Evolutionary conservation across 2,113 vertebrate species (phyloP), one percentile per base, ranked within the genome.

Genomic region (Silurus meridionalis): DNA sequence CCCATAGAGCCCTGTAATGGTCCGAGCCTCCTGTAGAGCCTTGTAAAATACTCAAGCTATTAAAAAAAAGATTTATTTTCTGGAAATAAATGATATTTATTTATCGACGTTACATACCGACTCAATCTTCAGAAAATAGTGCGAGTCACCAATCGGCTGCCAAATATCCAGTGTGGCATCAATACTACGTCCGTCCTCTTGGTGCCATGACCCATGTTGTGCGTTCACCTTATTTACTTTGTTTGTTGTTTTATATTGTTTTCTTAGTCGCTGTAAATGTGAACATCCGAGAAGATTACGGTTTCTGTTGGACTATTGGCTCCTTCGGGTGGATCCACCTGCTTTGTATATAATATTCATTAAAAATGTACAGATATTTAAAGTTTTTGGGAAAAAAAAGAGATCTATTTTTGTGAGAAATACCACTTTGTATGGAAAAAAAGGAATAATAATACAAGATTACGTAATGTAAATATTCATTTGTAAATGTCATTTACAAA

Each of bases 321-420:
- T 95, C 95, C 95, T 88, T 92, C 92, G 89, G 87, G 95, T 96
- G 96, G 96, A 96, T 97, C 97, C 95, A 95, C 96, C 96, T 96
- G 94, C 96, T 95, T 95, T 96, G 96, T 97, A 96, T 96, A 97
- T 96, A 95, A 80, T 93, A 95, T 97, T 96, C 95, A 96, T 90
- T 92, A 84, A 67, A 90, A 91, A 89, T 95, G 92, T 93, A 92
- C 92, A 94, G 92, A 92, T 94, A 95, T 91, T 89, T 89, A 94
- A 91, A 91, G 90, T 84, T 96, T 99, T 99, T 98, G 11, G 64
- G 96, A 98, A 98, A 98, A 96, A 98, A 98, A 98, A 99, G 97
- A 99, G 97, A 95, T 99, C 96, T 99, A 99, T 99, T 99, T 99
- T 99, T 99, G 98, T 97, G 97, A 93, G 93, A 95, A 95, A 96